Evolutionary conservation across 2,888 invertebrate genomes (phyloP).

Genomic region (Lasioglossum zephyrum): DNA sequence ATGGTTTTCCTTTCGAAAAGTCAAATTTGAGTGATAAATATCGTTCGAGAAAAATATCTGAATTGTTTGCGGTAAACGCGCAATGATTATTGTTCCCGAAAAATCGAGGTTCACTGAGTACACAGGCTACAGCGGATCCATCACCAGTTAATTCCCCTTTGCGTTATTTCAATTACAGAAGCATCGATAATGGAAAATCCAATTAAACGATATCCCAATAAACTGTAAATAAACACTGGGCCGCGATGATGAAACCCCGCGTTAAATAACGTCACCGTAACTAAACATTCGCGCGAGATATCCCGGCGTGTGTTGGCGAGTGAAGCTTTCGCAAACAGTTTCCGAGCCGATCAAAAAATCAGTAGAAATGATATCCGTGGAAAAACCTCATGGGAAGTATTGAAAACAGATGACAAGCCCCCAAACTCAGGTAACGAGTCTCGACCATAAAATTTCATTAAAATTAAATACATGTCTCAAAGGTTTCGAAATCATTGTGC

Average conservation of each 20-base stretch:
- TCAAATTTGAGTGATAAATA: background rate
- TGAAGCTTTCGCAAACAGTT: background rate
- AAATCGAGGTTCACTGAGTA: background rate
- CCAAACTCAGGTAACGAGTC: background rate
- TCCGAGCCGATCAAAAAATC: slow-evolving; percentile 12
- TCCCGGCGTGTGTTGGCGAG: background rate
- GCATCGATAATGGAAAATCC: slow-evolving; percentile 58
- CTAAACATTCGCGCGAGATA: slow-evolving; percentile 19
- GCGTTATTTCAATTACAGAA: slow-evolving; percentile 54
- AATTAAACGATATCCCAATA: slow-evolving; percentile 46
- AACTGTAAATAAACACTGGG: slow-evolving; percentile 43
- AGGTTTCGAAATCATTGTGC: too few species aligned
- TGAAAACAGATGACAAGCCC: too few species aligned
- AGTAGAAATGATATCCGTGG: too few species aligned
- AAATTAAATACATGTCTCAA: too few species aligned
- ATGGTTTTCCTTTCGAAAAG: too few species aligned
- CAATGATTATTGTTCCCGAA: background rate
- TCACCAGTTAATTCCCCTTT: slow-evolving; percentile 44
- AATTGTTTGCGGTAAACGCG: background rate
- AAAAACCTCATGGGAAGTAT: too few species aligned
- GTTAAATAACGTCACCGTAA: slow-evolving; percentile 32
- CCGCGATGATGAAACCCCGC: slow-evolving; percentile 22
- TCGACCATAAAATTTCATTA: too few species aligned
- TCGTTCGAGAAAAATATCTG: background rate
- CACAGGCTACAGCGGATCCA: background rate